Percentiles rank a stretch among this genome's conserved stretches.
Evolutionary conservation across 2,888 invertebrate species (phyloP).

Genomic region (Ferdinandea cuprea): DNA sequence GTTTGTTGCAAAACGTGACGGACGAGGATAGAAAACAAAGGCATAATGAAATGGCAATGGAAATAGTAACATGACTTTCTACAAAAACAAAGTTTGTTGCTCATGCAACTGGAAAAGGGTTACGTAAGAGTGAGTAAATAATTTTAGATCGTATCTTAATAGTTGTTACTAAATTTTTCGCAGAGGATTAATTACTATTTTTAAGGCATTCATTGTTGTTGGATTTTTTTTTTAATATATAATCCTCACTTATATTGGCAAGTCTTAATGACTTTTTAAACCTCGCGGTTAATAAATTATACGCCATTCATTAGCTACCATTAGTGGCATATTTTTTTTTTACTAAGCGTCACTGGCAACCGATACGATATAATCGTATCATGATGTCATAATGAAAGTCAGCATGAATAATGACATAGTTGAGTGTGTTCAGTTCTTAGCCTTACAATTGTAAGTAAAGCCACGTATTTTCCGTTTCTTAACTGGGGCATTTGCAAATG

Average conservation of each 20-base stretch:
- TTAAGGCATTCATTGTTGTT: neutral
- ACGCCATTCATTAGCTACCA: neutral
- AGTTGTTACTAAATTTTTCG: neutral
- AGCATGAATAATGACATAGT: neutral
- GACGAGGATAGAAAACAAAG: constrained; percentile 11
- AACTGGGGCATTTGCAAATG: no score
- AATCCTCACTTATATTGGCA: neutral
- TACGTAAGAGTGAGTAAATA: constrained; percentile 4
- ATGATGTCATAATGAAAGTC: neutral
- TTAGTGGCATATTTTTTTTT: neutral
- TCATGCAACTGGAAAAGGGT: neutral
- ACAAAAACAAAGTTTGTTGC: constrained; percentile 7
- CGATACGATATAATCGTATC: neutral
- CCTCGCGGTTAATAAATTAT: neutral
- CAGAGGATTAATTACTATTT: neutral
- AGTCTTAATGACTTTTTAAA: neutral
- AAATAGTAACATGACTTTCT: constrained; percentile 12
- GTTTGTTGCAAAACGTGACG: constrained; percentile 3
- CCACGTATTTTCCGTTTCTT: no score
- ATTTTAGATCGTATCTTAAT: constrained; percentile 1
- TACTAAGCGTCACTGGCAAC: neutral
- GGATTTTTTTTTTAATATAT: neutral
- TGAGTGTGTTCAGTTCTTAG: no score
- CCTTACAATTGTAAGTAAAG: no score
- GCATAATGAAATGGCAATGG: neutral